Evolutionary conservation across 1,140 invertebrate species (phyloP), one percentile per base, ranked within the genome.

Genomic region (Coptotermes formosanus): DNA sequence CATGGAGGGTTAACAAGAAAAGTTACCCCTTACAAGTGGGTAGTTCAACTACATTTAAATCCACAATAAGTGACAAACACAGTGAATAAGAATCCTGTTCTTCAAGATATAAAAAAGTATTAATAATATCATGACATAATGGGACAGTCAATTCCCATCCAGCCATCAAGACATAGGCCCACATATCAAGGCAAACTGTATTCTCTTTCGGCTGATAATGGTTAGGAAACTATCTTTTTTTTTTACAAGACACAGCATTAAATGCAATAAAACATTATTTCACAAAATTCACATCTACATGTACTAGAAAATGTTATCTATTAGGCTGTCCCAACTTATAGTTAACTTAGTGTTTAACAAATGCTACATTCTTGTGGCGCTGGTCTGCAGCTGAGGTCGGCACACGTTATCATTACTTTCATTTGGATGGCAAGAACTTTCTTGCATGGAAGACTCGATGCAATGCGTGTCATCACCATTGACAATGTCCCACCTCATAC

Each of bases 331-430:
- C 64, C 64, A 75, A 30, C 64, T 75, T 8, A 75, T 75, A 8
- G 64, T 75, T 75, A 75, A 30, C 9, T 30, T 75, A 25, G 64
- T 75, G n/a, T 75, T 75, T 75, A 75, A n/a, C n/a, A 75, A 75
- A 75, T 75, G 64, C 64, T 75, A 75, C 64, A 75, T 75, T 30
- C n/a, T 75, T 30, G 64, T 75, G n/a, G 64, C 25, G n/a, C 64
- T 75, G 25, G n/a, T 30, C n/a, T 75, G 64, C 6, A 30, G 25
- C n/a, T 25, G 25, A 11, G 25, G 64, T 75, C 14, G 64, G 52
- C 52, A 55, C 25, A 75, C 1, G n/a, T 75, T 75, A 14, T 30
- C 64, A n/a, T 9, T 30, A n/a, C n/a, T n/a, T 75, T 75, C 64
- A 8, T 75, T 75, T 25, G 1, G 64, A 30, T 30, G 64, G 14